phyloP scores from a whole-genome alignment of 2,888 invertebrate genomes.

The Drosophila yooni region DNA sequence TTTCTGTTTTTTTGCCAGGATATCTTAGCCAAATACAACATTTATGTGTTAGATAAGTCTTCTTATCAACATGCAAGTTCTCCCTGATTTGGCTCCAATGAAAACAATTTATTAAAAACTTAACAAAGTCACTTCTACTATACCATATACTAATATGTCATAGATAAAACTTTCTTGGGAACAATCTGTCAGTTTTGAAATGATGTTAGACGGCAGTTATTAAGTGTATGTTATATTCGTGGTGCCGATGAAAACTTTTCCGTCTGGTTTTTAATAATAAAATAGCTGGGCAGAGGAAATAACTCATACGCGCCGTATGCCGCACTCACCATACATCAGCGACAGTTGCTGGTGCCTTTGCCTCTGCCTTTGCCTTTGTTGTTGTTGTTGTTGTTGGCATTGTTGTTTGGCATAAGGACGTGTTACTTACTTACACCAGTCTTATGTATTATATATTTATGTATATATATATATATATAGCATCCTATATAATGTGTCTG shows the following conservation, averaged over 20 bases:
- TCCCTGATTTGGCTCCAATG: not conserved
- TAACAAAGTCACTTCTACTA: not conserved
- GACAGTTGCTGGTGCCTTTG: conserved; percentile 41
- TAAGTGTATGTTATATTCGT: not conserved
- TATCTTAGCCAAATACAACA: not conserved
- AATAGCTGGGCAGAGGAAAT: conserved; percentile 70
- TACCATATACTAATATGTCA: not conserved
- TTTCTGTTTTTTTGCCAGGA: not conserved
- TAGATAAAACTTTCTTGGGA: not conserved
- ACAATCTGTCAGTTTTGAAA: not conserved
- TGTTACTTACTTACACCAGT: conserved; percentile 69
- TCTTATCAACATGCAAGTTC: not conserved
- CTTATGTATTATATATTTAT: conserved; percentile 48
- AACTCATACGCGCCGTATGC: conserved; percentile 79
- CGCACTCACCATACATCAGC: conserved; percentile 76
- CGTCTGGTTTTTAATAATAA: conserved; percentile 67
- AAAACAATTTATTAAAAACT: not conserved
- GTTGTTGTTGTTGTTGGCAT: conserved; percentile 29
- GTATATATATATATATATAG: conserved; percentile 22
- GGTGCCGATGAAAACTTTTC: not conserved
- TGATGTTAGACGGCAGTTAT: not conserved
- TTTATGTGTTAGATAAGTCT: not conserved
- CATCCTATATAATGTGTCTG: conserved; percentile 32
- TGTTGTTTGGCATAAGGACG: conserved; percentile 63
- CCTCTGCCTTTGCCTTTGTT: conserved; percentile 27